Evolutionary conservation across 2,888 invertebrate species (phyloP), one percentile per base, ranked within the genome.

Genomic region (Orchesellides sinensis): DNA sequence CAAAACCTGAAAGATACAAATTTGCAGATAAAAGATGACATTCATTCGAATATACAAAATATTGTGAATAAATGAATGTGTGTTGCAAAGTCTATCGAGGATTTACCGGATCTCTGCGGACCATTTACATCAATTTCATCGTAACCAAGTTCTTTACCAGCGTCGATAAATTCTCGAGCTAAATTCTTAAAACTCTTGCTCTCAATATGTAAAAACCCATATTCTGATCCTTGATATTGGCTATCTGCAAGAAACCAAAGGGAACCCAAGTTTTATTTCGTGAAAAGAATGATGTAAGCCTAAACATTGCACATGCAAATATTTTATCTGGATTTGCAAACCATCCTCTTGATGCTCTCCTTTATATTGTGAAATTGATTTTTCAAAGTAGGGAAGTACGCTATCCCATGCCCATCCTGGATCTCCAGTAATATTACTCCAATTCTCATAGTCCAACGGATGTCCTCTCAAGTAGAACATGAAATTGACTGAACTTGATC

Each of bases 391-490:
- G 0, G 85, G 85, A 1, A 85, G 25, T 0, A 85, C 59, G 63
- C 80, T 84, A 29, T 79, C 61, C 69, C 79, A 84, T 1, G 63
- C 68, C 85, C 85, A 85, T 23, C 29, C 69, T 29, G 40, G 2
- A 47, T 84, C 82, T 21, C 77, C 80, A 12, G 83, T 83, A 12
- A 80, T 65, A n/a, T 83, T 72, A 14, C 79, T 79, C 85, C 85
- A 85, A 29, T 83, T 72, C 14, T 84, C 80, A 49, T 83, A 85
- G 40, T 85, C 85, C 17, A 63, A 12, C 12, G 85, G 79, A 80
- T 75, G 78, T n/a, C 84, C 85, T 10, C 84, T 52, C 0, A 84
- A 27, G 54, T 87, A 82, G 12, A 84, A 69, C 78, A 87, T 69
- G 52, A 75, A 84, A 68, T 87, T 84, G 3, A 81, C 49, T 10